phyloP scores from a whole-genome alignment of 2,113 vertebrate genomes.

The Neodon shergylaensis region DNA sequence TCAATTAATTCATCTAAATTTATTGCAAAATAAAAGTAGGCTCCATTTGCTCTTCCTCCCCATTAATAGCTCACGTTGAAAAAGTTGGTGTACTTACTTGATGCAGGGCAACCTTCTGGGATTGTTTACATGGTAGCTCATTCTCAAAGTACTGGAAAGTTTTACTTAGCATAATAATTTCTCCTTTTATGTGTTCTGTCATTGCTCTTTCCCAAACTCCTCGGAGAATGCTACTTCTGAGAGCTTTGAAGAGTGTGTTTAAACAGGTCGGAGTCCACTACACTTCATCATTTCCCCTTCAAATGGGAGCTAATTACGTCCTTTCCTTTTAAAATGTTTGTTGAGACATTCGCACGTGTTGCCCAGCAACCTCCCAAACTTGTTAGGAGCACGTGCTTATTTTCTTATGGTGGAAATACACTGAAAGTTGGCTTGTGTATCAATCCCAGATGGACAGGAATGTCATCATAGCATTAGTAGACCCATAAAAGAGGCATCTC shows the following conservation, averaged over 20 bases:
- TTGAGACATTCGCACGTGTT: slow-evolving; percentile 43
- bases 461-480: slow-evolving; percentile 49
- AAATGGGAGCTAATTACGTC: slow-evolving; percentile 52
- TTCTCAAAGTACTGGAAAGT: slow-evolving; percentile 24
- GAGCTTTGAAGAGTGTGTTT: slow-evolving; percentile 36
- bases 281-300: slow-evolving; percentile 65
- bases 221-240: background rate
- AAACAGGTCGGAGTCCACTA: slow-evolving; percentile 51
- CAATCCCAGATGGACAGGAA: slow-evolving; percentile 51
- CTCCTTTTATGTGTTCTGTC: slow-evolving; percentile 41
- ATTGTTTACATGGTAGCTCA: slow-evolving; percentile 23
- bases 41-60: background rate
- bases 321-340: slow-evolving; percentile 67
- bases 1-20: background rate
- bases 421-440: slow-evolving; percentile 41
- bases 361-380: slow-evolving; percentile 31
- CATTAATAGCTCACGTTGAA: background rate
- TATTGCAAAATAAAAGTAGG: background rate
- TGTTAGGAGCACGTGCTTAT: slow-evolving; percentile 47
- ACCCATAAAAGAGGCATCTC: background rate
- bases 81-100: background rate
- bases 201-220: background rate
- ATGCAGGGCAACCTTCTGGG: background rate
- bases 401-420: slow-evolving; percentile 9
- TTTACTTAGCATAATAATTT: slow-evolving; percentile 13